Conservation (phyloP, 1,140 invertebrate genomes). For the Hestina assimilis region DNA sequence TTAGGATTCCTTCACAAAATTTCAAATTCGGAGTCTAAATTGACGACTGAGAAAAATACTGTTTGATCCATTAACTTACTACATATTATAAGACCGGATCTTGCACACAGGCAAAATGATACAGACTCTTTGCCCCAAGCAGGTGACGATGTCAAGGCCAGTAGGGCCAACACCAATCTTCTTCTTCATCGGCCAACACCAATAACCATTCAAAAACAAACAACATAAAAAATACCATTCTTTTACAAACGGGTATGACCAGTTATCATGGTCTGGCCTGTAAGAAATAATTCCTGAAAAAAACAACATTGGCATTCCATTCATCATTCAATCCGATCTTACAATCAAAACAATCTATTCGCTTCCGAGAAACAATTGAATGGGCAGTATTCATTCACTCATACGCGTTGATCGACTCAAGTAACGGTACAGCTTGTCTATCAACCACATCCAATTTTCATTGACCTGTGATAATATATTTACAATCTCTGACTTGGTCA, state of each 20-base stretch:
- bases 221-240: too few species aligned
- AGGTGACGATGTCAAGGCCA: too few species aligned
- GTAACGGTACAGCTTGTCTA: slow-evolving; percentile 45
- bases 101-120: too few species aligned
- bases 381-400: slow-evolving; percentile 46
- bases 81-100: too few species aligned
- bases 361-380: slow-evolving; percentile 42
- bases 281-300: neutral
- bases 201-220: too few species aligned
- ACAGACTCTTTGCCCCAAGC: too few species aligned
- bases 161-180: too few species aligned
- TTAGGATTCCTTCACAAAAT: too few species aligned
- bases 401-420: slow-evolving; percentile 32
- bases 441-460: slow-evolving; percentile 29
- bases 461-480: slow-evolving; percentile 16
- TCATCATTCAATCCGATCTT: slow-evolving; percentile 19
- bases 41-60: too few species aligned
- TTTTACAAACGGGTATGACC: neutral
- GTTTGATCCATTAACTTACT: too few species aligned
- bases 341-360: slow-evolving; percentile 29
- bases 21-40: too few species aligned
- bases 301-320: slow-evolving; percentile 10
- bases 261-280: neutral
- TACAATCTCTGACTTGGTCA: slow-evolving; percentile 3
- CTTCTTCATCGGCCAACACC: too few species aligned